Percentiles rank a stretch among this genome's conserved stretches.
Evolutionary conservation across 2,888 invertebrate genomes (phyloP).

Genomic region (Hesperia comma): DNA sequence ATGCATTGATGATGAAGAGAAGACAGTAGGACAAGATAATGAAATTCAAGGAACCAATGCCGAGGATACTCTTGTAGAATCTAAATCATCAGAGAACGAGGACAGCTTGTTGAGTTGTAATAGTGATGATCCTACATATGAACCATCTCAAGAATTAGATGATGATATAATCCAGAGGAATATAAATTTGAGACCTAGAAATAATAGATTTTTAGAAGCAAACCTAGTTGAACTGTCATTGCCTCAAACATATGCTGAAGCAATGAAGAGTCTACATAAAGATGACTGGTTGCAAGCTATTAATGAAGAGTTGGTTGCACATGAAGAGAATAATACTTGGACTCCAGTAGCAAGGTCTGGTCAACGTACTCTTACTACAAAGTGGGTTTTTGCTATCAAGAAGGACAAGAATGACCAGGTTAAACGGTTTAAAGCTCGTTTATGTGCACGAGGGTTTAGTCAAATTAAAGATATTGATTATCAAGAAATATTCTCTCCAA

Average conservation of each 20-base stretch:
- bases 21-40: background rate
- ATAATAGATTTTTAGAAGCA: background rate
- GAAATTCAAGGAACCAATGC: background rate
- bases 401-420: background rate
- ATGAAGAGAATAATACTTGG: background rate
- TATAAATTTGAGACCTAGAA: background rate
- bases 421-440: conserved; percentile 3
- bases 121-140: background rate
- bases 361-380: background rate
- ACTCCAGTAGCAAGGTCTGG: background rate
- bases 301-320: background rate
- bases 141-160: background rate
- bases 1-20: background rate
- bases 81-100: background rate
- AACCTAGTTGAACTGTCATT: background rate
- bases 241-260: background rate
- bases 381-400: conserved; percentile 1
- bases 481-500: background rate
- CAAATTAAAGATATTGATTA: background rate
- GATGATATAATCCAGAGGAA: background rate
- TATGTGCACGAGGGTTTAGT: background rate
- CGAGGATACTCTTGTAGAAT: background rate
- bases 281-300: background rate
- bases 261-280: background rate
- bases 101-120: background rate